Evolutionary conservation across 2,113 vertebrate species (phyloP).

Genomic region (Leucoraja erinaceus): DNA sequence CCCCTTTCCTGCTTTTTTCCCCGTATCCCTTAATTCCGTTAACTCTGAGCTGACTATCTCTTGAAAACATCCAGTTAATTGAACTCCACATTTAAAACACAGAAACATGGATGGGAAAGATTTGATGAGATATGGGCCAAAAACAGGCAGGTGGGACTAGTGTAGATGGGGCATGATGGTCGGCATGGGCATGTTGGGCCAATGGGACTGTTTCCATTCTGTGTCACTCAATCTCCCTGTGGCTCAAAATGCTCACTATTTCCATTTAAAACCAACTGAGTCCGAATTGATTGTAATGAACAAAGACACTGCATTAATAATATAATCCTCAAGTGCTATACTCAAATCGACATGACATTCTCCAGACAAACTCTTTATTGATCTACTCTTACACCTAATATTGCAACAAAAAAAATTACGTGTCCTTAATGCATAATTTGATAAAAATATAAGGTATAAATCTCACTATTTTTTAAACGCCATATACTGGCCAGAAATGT

Average conservation of each 20-base stretch:
- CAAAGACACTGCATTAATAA: background rate
- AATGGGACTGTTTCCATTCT: too few species aligned
- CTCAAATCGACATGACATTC: slow-evolving; percentile 1
- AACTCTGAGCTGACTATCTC: too few species aligned
- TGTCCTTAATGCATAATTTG: background rate
- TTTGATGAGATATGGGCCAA: too few species aligned
- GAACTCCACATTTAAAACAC: too few species aligned
- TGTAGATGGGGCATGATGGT: too few species aligned
- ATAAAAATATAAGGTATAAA: background rate
- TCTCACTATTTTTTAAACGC: background rate
- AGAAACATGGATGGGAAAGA: too few species aligned
- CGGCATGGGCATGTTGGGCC: too few species aligned
- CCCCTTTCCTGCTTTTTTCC: too few species aligned
- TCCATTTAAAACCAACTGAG: slow-evolving; percentile 5
- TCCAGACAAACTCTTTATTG: slow-evolving; percentile 13
- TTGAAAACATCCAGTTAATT: too few species aligned
- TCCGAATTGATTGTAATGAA: slow-evolving; percentile 22
- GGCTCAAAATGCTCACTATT: background rate
- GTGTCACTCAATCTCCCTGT: too few species aligned
- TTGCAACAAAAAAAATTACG: background rate
- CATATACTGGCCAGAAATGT: background rate
- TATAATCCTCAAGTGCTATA: background rate
- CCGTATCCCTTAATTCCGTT: too few species aligned
- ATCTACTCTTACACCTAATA: background rate
- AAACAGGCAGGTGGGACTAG: too few species aligned